phyloP scores from a whole-genome alignment of 2,113 vertebrate species.

The Crotalus horridus region DNA sequence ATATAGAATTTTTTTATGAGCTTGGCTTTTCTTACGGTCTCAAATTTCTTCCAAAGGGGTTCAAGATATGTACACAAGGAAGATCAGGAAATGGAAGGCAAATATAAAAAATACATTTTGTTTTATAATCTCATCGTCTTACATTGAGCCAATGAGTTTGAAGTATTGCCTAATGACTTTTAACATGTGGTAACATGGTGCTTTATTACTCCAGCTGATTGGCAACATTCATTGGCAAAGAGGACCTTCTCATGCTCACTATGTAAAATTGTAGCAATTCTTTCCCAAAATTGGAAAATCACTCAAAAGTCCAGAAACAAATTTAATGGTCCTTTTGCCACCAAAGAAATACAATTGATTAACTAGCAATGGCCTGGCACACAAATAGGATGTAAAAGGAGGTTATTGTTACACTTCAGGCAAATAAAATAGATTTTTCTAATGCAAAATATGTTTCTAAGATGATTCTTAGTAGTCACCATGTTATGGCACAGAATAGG shows the following conservation, averaged over 20 bases:
- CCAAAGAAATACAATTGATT: constrained; percentile 25
- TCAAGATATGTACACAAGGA: background rate
- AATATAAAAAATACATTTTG: background rate
- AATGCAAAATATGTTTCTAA: constrained; percentile 7
- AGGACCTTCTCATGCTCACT: background rate
- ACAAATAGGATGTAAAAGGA: background rate
- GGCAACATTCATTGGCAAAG: constrained; percentile 16
- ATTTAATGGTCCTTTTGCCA: constrained; percentile 26
- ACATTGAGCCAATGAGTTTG: constrained; percentile 7
- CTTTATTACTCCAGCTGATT: constrained; percentile 10
- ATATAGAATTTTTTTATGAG: background rate
- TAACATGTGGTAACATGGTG: constrained; percentile 25
- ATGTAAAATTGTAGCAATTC: background rate
- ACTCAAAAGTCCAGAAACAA: constrained; percentile 18
- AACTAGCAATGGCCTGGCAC: constrained; percentile 16
- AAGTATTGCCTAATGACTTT: constrained; percentile 12
- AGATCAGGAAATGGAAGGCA: background rate
- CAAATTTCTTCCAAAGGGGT: background rate
- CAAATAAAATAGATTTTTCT: background rate
- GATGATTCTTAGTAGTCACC: background rate
- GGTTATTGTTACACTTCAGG: background rate
- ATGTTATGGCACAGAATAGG: background rate
- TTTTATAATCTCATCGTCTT: constrained; percentile 14
- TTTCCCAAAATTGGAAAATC: constrained; percentile 16
- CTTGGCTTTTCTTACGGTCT: background rate